Evolutionary conservation across 2,888 invertebrate species (phyloP).

Genomic region (Parnassius glacialis): DNA sequence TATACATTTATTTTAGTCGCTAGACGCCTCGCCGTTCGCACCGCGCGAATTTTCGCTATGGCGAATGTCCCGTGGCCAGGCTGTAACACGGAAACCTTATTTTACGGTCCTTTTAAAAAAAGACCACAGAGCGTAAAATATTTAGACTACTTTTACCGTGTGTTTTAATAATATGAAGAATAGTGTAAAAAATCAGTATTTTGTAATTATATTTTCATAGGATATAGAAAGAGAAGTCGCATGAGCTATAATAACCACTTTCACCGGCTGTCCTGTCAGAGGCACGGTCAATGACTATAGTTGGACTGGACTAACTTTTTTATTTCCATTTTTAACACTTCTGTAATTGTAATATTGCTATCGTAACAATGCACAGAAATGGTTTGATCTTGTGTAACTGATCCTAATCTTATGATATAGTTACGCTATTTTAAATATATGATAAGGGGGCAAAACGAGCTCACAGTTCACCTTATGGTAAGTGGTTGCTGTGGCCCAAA

Average conservation of each 20-base stretch:
- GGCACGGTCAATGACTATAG: constrained; percentile 12
- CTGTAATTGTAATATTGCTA: neutral
- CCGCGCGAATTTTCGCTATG: too few relatives aligned
- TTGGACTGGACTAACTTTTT: constrained; percentile 1
- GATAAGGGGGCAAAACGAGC: too few relatives aligned
- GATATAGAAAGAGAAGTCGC: neutral
- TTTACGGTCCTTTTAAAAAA: neutral
- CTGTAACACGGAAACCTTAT: neutral
- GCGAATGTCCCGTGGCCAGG: too few relatives aligned
- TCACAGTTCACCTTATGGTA: too few relatives aligned
- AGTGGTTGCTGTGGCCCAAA: too few relatives aligned
- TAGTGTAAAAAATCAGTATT: neutral
- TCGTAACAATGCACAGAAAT: too few relatives aligned
- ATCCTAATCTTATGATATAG: too few relatives aligned
- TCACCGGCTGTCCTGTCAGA: constrained; percentile 6
- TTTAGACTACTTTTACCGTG: neutral
- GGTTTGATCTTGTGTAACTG: too few relatives aligned
- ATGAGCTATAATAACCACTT: constrained; percentile 10
- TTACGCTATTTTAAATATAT: too few relatives aligned
- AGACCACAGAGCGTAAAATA: neutral
- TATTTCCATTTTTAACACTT: neutral
- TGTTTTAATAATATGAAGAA: neutral
- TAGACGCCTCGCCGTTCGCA: too few relatives aligned
- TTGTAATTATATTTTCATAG: neutral
- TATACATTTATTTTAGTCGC: too few relatives aligned